These are phyloP conservation scores for Planiliza haematocheilus DNA, from an alignment of 2,113 vertebrate genomes.

Conservation along the genomic window DNA sequence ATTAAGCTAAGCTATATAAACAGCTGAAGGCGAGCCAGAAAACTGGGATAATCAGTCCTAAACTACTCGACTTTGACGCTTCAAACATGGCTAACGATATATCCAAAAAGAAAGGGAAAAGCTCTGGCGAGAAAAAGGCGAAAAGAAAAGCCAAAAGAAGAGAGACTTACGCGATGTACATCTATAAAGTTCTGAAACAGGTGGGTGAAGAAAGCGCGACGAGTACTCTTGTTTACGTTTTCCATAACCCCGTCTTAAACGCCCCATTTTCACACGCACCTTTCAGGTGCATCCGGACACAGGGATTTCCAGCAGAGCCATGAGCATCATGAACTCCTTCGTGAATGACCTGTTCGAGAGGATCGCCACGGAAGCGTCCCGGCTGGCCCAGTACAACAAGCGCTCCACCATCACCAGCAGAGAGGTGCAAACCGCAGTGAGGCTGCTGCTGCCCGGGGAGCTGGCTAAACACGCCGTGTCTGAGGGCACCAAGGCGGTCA, in stretches of 20 bases:
- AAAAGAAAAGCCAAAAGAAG: constrained; percentile 79
- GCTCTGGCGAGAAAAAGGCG: constrained; percentile 73
- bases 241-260: not conserved
- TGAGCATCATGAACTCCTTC: constrained; percentile 88
- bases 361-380: constrained; percentile 84
- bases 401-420: constrained; percentile 85
- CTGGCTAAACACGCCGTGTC: constrained; percentile 86
- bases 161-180: constrained; percentile 85
- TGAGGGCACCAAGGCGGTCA: constrained; percentile 85
- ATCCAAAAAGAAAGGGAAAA: constrained; percentile 81
- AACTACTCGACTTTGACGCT: not conserved
- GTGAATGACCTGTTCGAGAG: constrained; percentile 84
- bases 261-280: not conserved
- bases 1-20: constrained; percentile 53
- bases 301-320: constrained; percentile 83
- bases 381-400: constrained; percentile 85
- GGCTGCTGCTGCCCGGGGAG: constrained; percentile 84
- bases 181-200: constrained; percentile 86
- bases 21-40: accelerated
- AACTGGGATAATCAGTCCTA: not conserved
- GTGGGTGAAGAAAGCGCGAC: constrained; percentile 51
- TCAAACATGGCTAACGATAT: constrained; percentile 76
- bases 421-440: constrained; percentile 84
- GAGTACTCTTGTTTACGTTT: not conserved
- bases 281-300: constrained; percentile 83